Percentiles rank a stretch among this genome's conserved stretches.
phyloP scores from a whole-genome alignment of 1,140 invertebrate genomes.

The Idris sp. region DNA sequence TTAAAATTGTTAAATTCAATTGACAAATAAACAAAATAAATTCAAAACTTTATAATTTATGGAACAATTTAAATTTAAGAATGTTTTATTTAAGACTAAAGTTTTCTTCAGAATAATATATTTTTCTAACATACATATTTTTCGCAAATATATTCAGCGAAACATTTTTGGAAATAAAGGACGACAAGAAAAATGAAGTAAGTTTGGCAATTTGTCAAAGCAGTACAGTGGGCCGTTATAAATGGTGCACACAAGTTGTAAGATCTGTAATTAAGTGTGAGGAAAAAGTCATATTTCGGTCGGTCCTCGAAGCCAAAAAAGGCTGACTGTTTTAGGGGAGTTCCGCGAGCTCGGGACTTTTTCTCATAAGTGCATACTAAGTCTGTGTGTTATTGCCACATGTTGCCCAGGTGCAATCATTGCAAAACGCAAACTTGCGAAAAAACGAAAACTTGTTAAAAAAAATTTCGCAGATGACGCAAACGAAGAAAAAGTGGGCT shows the following conservation, averaged over 20 bases:
- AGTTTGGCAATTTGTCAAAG: slow-evolving; percentile 23
- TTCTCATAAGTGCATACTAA: slow-evolving; percentile 39
- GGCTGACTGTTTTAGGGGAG: slow-evolving; percentile 42
- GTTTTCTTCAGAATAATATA: too few relatives aligned
- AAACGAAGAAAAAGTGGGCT: slow-evolving; percentile 34
- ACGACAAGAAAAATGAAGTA: slow-evolving; percentile 9
- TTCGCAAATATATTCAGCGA: too few relatives aligned
- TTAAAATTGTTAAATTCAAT: neutral
- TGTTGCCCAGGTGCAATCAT: slow-evolving; percentile 49
- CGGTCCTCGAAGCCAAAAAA: slow-evolving; percentile 34
- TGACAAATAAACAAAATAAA: too few relatives aligned
- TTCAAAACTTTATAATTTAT: too few relatives aligned
- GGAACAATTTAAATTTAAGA: too few relatives aligned
- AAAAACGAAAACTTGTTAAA: too few relatives aligned
- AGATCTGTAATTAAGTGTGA: slow-evolving; percentile 45
- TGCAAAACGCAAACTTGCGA: slow-evolving; percentile 38
- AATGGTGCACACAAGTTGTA: slow-evolving; percentile 20
- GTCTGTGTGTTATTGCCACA: slow-evolving; percentile 43
- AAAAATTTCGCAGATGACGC: slow-evolving; percentile 58
- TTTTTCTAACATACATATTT: too few relatives aligned
- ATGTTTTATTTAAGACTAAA: too few relatives aligned
- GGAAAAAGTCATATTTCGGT: slow-evolving; percentile 45
- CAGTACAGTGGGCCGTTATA: slow-evolving; percentile 22
- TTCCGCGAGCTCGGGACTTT: slow-evolving; percentile 10
- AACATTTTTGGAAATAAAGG: too few relatives aligned